Evolutionary conservation across 2,113 vertebrate species (phyloP), one percentile per base, ranked within the genome.

Genomic region (Grammomys dolichurus): DNA sequence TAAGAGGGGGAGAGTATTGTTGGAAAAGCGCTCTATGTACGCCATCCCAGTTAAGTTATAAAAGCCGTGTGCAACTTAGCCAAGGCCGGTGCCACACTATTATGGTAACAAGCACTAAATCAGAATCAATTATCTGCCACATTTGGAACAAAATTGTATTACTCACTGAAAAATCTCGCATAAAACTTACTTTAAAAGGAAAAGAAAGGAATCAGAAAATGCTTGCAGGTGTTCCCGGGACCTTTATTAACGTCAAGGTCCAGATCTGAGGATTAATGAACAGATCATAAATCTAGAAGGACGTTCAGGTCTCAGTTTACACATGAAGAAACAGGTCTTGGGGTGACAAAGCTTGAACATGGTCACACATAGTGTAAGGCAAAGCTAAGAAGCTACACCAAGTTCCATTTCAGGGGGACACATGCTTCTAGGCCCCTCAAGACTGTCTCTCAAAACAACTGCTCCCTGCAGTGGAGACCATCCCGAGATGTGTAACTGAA

Each of bases 21-120:
- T 98, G 98, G 98, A 98, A 98, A 97, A 98, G 97, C 97, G 97
- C 97, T 95, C 97, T 98, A 86, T 63, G 94, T 92, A 97, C 87
- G 96, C 85, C 94, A 97, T 95, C 97, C 98, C 92, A 96, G 96
- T 97, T 92, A 97, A 95, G 97, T 97, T 96, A 96, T 67, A 97
- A 97, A 97, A 96, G 91, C 89, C 77, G 89, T 94, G 95, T 97
- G 96, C 97, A 98, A 98, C 93, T 95, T 96, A 95, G 95, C 93
- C 96, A 93, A 98, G 96, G 82, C 95, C 94, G 98, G 96, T 89
- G 87, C 95, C 93, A 88, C 78, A 93, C 96, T 82, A 89, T 94
- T 96, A 95, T 95, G 95, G 97, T 94, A 96, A 96, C 70, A 96
- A 98, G 97, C 91, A 60, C 86, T 98, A 97, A 97, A 96, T 98